Conservation (phyloP, 2,113 vertebrate genomes). For the Redunca redunca region DNA sequence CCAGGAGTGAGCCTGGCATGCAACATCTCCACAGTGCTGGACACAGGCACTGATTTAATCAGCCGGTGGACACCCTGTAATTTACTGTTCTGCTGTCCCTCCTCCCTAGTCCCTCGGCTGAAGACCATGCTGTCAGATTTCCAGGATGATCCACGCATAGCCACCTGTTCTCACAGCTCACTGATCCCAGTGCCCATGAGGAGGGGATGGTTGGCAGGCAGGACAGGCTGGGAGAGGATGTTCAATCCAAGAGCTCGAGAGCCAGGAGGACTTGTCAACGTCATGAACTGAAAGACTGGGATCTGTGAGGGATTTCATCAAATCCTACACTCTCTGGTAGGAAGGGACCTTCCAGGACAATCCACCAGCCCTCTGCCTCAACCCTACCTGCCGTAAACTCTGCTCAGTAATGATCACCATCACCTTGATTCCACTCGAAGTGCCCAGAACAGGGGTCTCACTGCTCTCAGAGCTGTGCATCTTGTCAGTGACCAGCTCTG, state of each 20-base stretch:
- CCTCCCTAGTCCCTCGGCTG: neutral
- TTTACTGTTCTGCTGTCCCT: neutral
- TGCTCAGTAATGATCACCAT: neutral
- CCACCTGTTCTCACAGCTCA: neutral
- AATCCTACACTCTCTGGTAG: neutral
- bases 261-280: neutral
- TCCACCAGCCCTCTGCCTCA: neutral
- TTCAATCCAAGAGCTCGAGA: neutral
- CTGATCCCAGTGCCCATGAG: neutral
- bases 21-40: neutral
- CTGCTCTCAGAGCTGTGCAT: neutral
- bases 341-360: neutral
- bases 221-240: neutral
- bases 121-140: neutral
- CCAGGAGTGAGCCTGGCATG: neutral
- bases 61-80: neutral
- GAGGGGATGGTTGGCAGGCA: neutral
- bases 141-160: neutral
- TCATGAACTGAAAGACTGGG: neutral
- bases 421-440: neutral
- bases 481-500: neutral
- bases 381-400: neutral
- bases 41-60: neutral
- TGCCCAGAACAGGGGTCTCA: neutral
- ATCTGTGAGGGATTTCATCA: neutral